phyloP scores from a whole-genome alignment of 2,888 invertebrate genomes.

The Stratiomys singularior region DNA sequence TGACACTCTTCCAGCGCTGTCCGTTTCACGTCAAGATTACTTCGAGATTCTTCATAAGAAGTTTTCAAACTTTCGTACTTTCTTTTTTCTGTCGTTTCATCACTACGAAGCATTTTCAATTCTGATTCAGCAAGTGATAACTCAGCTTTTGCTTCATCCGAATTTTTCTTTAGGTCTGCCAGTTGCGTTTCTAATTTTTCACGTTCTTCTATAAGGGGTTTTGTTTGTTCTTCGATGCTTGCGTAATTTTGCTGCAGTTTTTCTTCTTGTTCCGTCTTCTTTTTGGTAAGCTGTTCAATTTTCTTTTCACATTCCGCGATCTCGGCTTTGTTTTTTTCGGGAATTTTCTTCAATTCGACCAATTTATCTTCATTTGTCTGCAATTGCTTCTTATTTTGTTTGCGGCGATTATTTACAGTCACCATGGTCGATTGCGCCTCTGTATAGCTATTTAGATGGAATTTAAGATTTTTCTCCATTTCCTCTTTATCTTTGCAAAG shows the following conservation, averaged over 20 bases:
- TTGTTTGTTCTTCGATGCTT: constrained; percentile 69
- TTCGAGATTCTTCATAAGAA: constrained; percentile 68
- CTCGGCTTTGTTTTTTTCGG: constrained; percentile 78
- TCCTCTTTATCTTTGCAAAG: constrained; percentile 71
- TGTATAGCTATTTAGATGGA: constrained; percentile 74
- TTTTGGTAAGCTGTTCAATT: constrained; percentile 67
- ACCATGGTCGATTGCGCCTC: constrained; percentile 74
- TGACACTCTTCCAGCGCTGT: constrained; percentile 72
- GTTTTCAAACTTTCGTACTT: constrained; percentile 60
- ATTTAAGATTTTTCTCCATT: constrained; percentile 71
- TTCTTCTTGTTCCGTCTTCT: constrained; percentile 69
- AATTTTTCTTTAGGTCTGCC: constrained; percentile 74
- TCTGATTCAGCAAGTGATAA: constrained; percentile 75
- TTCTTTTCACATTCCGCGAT: constrained; percentile 74
- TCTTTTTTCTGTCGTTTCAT: constrained; percentile 61
- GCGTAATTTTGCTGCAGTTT: constrained; percentile 73
- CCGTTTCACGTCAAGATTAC: constrained; percentile 71
- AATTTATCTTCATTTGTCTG: constrained; percentile 76
- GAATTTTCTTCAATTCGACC: constrained; percentile 72
- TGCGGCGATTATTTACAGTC: constrained; percentile 77
- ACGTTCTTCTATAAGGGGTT: constrained; percentile 69
- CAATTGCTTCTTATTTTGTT: constrained; percentile 76
- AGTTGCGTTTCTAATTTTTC: constrained; percentile 71
- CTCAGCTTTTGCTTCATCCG: constrained; percentile 75
- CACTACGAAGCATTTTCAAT: constrained; percentile 75